Evolutionary conservation across 2,113 vertebrate species (phyloP).

Genomic region (Corythaeola cristata): DNA sequence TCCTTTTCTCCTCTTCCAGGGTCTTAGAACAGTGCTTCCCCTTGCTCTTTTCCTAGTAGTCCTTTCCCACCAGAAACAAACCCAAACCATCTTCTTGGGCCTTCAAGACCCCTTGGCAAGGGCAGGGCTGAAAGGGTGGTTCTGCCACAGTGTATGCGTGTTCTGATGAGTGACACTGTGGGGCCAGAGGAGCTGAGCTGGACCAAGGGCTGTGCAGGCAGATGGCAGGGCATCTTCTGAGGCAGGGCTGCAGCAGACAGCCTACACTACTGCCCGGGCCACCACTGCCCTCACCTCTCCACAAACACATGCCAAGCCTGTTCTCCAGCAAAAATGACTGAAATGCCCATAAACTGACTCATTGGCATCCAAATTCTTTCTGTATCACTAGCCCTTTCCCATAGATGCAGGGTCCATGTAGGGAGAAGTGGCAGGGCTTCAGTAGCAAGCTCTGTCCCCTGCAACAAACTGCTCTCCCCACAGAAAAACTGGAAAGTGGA

Average conservation of each 20-base stretch:
- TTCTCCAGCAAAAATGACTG: neutral
- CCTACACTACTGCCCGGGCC: rapidly evolving
- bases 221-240: neutral
- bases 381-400: neutral
- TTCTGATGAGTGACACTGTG: neutral
- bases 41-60: neutral
- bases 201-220: neutral
- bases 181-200: neutral
- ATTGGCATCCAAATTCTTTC: neutral
- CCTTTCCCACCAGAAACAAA: neutral
- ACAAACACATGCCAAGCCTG: neutral
- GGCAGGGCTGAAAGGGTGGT: neutral
- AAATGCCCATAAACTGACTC: neutral
- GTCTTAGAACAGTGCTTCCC: neutral
- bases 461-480: neutral
- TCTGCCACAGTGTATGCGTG: rapidly evolving
- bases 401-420: rapidly evolving
- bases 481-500: neutral
- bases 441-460: neutral
- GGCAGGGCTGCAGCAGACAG: neutral
- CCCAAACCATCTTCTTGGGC: neutral
- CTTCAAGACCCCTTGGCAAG: neutral
- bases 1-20: neutral
- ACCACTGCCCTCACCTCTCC: neutral
- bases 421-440: neutral